A percentile compares a stretch with the other conserved stretches of the same genome.
These are phyloP conservation scores for Chorisops tibialis DNA, from an alignment of 2,888 invertebrate genomes.

Conservation along the genomic window DNA sequence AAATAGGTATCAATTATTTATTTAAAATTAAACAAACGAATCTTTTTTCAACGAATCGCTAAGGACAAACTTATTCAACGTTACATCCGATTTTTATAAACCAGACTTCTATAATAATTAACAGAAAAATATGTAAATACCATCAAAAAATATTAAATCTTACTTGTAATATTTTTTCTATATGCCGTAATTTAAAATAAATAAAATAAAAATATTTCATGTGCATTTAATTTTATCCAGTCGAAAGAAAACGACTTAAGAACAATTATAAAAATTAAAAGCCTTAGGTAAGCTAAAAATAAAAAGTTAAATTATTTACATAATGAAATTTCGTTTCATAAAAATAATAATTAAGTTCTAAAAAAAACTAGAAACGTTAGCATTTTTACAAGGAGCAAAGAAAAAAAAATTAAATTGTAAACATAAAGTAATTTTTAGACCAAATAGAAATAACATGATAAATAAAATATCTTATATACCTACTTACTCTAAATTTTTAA, in stretches of 20 bases:
- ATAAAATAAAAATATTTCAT: neutral
- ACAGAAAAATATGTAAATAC: no score
- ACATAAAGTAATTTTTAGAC: slow-evolving; percentile 2
- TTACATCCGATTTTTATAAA: no score
- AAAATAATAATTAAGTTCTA: slow-evolving; percentile 1
- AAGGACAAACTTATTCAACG: no score
- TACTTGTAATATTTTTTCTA: no score
- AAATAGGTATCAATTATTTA: no score
- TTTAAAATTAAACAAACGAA: no score
- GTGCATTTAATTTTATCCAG: neutral
- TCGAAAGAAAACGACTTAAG: neutral
- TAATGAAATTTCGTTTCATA: neutral
- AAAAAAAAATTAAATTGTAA: slow-evolving; percentile 5
- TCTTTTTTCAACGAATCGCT: no score
- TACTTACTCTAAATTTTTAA: no score
- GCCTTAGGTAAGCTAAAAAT: slow-evolving; percentile 20
- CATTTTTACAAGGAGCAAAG: slow-evolving; percentile 24
- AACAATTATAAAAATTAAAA: slow-evolving; percentile 7
- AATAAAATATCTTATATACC: no score
- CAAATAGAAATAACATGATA: neutral
- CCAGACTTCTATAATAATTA: no score
- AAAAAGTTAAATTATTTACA: slow-evolving; percentile 15
- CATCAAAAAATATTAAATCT: no score
- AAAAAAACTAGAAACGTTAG: slow-evolving; percentile 18
- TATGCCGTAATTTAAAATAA: no score